A percentile compares a stretch with the other conserved stretches of the same genome.
These are phyloP conservation scores for Silvanus unidentatus DNA, from an alignment of 2,888 invertebrate genomes.

Conservation along the genomic window DNA sequence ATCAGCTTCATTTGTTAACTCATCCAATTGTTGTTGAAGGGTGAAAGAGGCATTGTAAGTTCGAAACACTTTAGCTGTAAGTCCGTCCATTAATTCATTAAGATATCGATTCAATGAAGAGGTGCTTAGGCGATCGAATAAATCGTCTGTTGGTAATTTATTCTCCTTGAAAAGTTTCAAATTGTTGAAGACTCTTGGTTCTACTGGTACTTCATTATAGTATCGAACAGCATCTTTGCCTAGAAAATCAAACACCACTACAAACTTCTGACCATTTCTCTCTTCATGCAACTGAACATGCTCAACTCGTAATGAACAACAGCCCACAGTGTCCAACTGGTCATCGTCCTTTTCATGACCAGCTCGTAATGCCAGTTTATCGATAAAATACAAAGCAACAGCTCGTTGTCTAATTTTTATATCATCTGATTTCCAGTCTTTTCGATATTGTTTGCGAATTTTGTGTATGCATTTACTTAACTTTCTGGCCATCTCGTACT, in stretches of 20 bases:
- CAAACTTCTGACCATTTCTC: conserved; percentile 79
- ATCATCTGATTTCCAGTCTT: conserved; percentile 95
- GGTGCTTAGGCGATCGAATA: conserved; percentile 97
- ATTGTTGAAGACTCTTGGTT: conserved; percentile 97
- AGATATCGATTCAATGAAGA: conserved; percentile 94
- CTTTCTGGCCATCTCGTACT: conserved; percentile 94
- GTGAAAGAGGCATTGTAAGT: conserved; percentile 99
- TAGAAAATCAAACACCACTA: conserved; percentile 97
- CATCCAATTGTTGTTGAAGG: conserved; percentile 89
- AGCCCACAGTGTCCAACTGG: conserved; percentile 97
- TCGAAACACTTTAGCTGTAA: conserved; percentile 99
- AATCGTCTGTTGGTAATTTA: conserved; percentile 89
- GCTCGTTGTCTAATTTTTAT: conserved; percentile 96
- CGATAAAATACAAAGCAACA: conserved; percentile 98
- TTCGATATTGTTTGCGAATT: conserved; percentile 75
- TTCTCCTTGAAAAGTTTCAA: conserved; percentile 95
- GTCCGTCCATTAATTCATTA: conserved; percentile 91
- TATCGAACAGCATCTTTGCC: conserved; percentile 88
- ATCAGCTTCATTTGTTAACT: conserved; percentile 79
- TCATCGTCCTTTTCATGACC: conserved; percentile 99
- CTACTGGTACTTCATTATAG: conserved; percentile 94
- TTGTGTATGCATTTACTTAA: conserved; percentile 87
- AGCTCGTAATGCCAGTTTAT: conserved; percentile 96
- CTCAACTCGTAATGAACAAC: conserved; percentile 95
- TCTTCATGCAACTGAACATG: conserved; percentile 86